These are phyloP conservation scores for Anseranas semipalmata DNA, from an alignment of 2,113 vertebrate genomes.

Conservation along the genomic window DNA sequence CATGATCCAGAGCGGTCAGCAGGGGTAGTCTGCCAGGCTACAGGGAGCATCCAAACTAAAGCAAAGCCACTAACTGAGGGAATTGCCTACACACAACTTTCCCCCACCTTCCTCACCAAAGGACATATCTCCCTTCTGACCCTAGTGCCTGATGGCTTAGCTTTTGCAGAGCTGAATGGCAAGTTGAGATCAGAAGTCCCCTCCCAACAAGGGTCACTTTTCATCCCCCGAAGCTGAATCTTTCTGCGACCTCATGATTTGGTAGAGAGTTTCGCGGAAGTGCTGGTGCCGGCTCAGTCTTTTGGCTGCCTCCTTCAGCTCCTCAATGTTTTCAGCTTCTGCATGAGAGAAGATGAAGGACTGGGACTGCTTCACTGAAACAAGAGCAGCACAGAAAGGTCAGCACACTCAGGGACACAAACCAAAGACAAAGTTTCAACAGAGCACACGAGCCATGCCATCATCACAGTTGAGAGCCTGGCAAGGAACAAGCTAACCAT, in stretches of 20 bases:
- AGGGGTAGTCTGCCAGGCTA: neutral
- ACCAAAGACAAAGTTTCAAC: neutral
- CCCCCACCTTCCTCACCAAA: neutral
- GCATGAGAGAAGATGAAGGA: slow-evolving; percentile 82
- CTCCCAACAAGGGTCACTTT: slow-evolving; percentile 60
- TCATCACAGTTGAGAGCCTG: neutral
- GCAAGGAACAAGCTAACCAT: neutral
- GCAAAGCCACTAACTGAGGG: neutral
- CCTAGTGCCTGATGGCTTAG: neutral
- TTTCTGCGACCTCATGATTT: slow-evolving; percentile 84
- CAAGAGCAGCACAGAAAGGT: slow-evolving; percentile 2
- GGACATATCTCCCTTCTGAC: neutral
- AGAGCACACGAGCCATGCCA: rapidly evolving
- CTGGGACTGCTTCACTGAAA: slow-evolving; percentile 92
- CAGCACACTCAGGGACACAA: neutral
- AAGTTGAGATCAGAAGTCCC: neutral
- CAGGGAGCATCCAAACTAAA: slow-evolving; percentile 2
- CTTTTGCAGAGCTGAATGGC: neutral
- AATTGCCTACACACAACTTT: neutral
- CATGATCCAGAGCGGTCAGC: neutral
- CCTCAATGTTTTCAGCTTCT: slow-evolving; percentile 84
- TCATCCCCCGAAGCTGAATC: slow-evolving; percentile 70
- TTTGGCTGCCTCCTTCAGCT: slow-evolving; percentile 87
- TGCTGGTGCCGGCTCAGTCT: slow-evolving; percentile 86
- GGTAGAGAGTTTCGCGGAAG: slow-evolving; percentile 88